Percentiles rank a stretch among this genome's conserved stretches.
Evolutionary conservation across 2,888 invertebrate genomes (phyloP).

Genomic region (Caradrina clavipalpis): DNA sequence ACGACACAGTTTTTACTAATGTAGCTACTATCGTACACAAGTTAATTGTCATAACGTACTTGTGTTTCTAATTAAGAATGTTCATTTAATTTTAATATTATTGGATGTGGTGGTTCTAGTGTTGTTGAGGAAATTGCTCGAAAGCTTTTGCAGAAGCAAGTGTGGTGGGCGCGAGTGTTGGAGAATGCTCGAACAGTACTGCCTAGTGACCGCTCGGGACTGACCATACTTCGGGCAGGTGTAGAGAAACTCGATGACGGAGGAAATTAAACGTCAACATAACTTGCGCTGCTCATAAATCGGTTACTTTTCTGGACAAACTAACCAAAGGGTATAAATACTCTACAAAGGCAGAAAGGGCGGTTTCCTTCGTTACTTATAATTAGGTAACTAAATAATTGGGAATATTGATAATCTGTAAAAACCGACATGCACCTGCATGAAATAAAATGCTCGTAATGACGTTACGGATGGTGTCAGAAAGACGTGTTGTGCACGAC

Average conservation of each 20-base stretch:
- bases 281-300: constrained; percentile 1
- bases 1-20: no score
- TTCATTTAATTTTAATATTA: constrained; percentile 7
- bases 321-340: neutral
- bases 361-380: no score
- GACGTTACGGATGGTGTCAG: neutral
- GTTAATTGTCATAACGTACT: no score
- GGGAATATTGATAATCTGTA: no score
- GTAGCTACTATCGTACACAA: no score
- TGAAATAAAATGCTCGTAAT: neutral
- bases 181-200: constrained; percentile 15
- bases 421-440: no score
- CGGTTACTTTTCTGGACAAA: neutral
- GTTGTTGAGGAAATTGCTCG: constrained; percentile 23
- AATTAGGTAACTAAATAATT: no score
- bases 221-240: constrained; percentile 12
- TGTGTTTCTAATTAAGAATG: no score
- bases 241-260: neutral
- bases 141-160: constrained; percentile 32
- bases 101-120: constrained; percentile 7
- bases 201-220: constrained; percentile 9
- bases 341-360: no score
- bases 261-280: constrained; percentile 18
- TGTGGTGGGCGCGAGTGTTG: neutral
- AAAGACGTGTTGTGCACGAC: neutral